Percentiles rank a stretch among this genome's conserved stretches.
Conservation (phyloP, 2,113 vertebrate genomes). For the Chloropsis hardwickii region DNA sequence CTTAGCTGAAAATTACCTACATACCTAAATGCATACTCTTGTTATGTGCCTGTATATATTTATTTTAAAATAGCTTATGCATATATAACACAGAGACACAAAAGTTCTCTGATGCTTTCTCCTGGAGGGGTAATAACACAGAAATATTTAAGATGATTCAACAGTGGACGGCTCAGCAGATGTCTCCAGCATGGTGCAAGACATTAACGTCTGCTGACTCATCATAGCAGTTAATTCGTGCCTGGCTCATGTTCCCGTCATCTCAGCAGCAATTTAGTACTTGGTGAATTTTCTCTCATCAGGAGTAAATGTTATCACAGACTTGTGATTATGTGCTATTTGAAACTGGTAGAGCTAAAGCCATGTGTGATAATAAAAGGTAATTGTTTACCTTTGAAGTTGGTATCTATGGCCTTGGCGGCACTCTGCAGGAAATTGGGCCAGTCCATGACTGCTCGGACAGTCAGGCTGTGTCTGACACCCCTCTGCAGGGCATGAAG, state of each 20-base stretch:
- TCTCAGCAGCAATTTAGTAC: slow-evolving; percentile 62
- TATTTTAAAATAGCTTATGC: slow-evolving; percentile 60
- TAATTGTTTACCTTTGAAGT: slow-evolving; percentile 68
- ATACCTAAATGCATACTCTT: slow-evolving; percentile 47
- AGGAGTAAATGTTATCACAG: slow-evolving; percentile 58
- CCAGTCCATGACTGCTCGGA: not conserved
- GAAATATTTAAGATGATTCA: slow-evolving; percentile 53
- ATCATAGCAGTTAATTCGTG: slow-evolving; percentile 43
- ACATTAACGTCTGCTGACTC: slow-evolving; percentile 54
- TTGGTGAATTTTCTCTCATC: slow-evolving; percentile 64
- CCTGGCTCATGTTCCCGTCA: slow-evolving; percentile 55
- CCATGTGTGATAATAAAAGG: slow-evolving; percentile 67
- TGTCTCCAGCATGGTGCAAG: slow-evolving; percentile 38
- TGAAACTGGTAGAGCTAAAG: slow-evolving; percentile 58
- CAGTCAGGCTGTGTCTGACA: not conserved
- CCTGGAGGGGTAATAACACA: slow-evolving; percentile 23
- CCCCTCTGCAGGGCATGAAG: not conserved
- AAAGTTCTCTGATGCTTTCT: slow-evolving; percentile 16
- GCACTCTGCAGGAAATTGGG: slow-evolving; percentile 37
- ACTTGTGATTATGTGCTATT: slow-evolving; percentile 61
- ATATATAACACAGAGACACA: slow-evolving; percentile 15
- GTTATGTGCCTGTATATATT: slow-evolving; percentile 48
- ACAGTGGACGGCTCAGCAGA: slow-evolving; percentile 50
- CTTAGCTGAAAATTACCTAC: slow-evolving; percentile 57
- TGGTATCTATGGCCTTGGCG: not conserved